These are phyloP conservation scores for Pyrgilauda ruficollis DNA, from an alignment of 2,113 vertebrate genomes.

Conservation along the genomic window DNA sequence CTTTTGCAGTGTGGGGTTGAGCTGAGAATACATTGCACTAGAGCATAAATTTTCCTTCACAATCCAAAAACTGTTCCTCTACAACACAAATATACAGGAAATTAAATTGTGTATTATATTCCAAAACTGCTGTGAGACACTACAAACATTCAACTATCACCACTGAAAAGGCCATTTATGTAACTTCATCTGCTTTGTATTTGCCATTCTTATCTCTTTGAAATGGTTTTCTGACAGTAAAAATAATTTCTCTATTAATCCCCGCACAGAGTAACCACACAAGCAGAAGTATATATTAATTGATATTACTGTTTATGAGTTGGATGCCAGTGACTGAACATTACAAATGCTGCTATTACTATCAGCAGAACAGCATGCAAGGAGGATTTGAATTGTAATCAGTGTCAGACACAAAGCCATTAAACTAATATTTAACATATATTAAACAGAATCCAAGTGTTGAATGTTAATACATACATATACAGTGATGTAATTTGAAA, in stretches of 20 bases:
- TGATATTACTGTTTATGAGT: slow-evolving; percentile 24
- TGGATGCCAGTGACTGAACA: slow-evolving; percentile 9
- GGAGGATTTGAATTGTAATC: slow-evolving; percentile 39
- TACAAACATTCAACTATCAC: not conserved
- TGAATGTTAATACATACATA: not conserved
- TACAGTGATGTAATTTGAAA: not conserved
- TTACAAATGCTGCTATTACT: slow-evolving; percentile 10
- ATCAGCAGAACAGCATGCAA: slow-evolving; percentile 7
- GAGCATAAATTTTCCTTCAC: not conserved
- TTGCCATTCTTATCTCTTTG: slow-evolving; percentile 21
- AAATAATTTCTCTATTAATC: not conserved
- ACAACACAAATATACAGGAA: not conserved
- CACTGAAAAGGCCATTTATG: not conserved
- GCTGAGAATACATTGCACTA: not conserved
- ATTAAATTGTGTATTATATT: not conserved
- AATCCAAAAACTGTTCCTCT: not conserved
- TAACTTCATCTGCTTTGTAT: not conserved
- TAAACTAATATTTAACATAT: slow-evolving; percentile 31
- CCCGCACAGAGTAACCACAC: not conserved
- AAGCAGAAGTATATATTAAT: slow-evolving; percentile 3
- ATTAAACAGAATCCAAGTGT: not conserved
- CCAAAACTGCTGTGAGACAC: not conserved
- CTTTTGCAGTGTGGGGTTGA: not conserved
- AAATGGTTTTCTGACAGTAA: not conserved
- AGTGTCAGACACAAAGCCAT: slow-evolving; percentile 33